Evolutionary conservation across 1,140 invertebrate genomes (phyloP), one percentile per base, ranked within the genome.

Genomic region (Drosophila sproati): DNA sequence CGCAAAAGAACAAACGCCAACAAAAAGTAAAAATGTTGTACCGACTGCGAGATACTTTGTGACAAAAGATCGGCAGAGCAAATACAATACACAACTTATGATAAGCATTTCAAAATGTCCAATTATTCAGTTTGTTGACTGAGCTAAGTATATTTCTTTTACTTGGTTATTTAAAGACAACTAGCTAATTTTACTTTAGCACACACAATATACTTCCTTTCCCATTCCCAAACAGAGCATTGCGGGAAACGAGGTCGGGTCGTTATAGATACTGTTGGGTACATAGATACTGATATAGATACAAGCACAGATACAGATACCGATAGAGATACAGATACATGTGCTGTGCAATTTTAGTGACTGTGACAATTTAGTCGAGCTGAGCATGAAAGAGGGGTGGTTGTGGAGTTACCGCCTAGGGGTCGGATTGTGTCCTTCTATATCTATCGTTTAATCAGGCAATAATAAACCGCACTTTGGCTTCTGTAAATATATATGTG

Each of bases 391-490:
- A 8, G 2, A 31, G 6, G 5, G 39, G 8, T 45, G 29, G n/a
- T 8, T 29, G 31, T 3, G n/a, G 6, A n/a, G 6, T 48, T 32
- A 51, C n/a, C 2, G n/a, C 8, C n/a, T 12, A 29, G 6, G n/a
- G 10, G n/a, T 34, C 7, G 35, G 8, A 55, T 55, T 8, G 29
- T 35, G 2, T 41, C 50, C 43, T 70, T 12, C 37, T 37, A 54
- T 59, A 47, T 57, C 56, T 50, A 29, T 43, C 31, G 29, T 63
- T 48, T 73, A 86, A 87, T 77, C 82, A 79, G 83, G 69, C 68
- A 78, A 77, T 87, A 77, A 88, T 80, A 88, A 88, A 83, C 71
- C 69, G 61, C 41, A 68, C 28, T 61, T 28, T 34, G 34, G 37
- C 32, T 47, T 51, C 34, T 8, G 32, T 28, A 43, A 45, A 41